Evolutionary conservation across 2,888 invertebrate species (phyloP), one percentile per base, ranked within the genome.

Genomic region (Electrophaes corylata): DNA sequence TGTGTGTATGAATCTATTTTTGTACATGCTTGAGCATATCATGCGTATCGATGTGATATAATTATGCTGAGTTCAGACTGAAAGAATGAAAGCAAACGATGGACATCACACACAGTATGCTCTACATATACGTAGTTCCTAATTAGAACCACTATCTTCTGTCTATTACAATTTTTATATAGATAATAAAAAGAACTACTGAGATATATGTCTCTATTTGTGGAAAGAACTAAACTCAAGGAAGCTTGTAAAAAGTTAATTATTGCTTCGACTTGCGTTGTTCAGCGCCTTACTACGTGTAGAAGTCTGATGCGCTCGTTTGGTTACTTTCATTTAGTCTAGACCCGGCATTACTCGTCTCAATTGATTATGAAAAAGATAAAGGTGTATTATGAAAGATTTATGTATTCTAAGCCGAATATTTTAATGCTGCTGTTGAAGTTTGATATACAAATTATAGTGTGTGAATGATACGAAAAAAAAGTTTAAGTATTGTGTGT

Each of bases 361-460:
- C 6, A 2, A 37, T 37, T 37, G 37, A 37, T 37, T 16, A 37
- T 2, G 14, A 14, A 37, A 37, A 37, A 35, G 14, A 16, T 35
- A 12, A 33, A 12, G n/a, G 11, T n/a, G n/a, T 33, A n/a, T 3
- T n/a, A 11, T 33, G n/a, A 35, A 4, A 14, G 1, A 35, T 14
- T 35, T 35, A 12, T 33, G 4, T 37, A 37, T 16, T 8, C n/a
- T 26, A 20, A 41, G 14, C 12, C 12, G 14, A 43, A 37, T 29
- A 10, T 14, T 43, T 14, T 43, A 43, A 23, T 20, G 23, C 23
- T 75, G 78, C 82, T 81, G 84, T 84, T 85, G 73, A 77, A 77
- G 73, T 79, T 82, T 77, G 67, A 75, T 71, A 67, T 74, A 75
- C 75, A 73, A 79, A 81, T 78, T 79, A n/a, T n/a, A n/a, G 74